Evolutionary conservation across 2,888 invertebrate genomes (phyloP), one percentile per base, ranked within the genome.

Genomic region (Tholera decimalis): DNA sequence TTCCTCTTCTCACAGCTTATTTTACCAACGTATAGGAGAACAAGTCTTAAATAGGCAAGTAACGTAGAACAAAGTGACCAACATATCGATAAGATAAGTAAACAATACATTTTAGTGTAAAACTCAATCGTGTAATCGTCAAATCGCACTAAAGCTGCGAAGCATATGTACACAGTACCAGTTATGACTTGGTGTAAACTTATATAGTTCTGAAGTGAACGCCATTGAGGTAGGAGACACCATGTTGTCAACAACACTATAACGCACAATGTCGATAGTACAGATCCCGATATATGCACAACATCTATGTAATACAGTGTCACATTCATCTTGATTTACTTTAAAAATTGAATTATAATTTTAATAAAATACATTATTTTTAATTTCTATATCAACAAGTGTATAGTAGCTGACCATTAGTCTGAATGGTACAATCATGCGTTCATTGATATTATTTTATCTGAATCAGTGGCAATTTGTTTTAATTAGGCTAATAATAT

Each of bases 31-130:
- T 77, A 67, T 0, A 82, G 2, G 0, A 74, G 63, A 3, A 77
- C 80, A 7, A 80, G 69, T 49, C 71, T 69, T 35, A 79, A 30
- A 44, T 80, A 71, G 3, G 67, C 83, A 0, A 66, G 26, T 18
- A 73, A 3, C 26, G 71, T 54, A 9, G 71, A 61, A n/a, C 74
- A 63, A 15, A 78, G 61, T 8, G 81, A 74, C 79, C 82, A 79
- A 2, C 58, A 71, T 35, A 71, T 54, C 9, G 55, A 41, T 9
- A 18, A 18, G 4, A 35, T 44, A 4, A 80, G 47, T 13, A 77
- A 24, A 46, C 50, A 64, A n/a, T 35, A 39, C 11, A 18, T n/a
- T 18, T 0, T 9, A 18, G 11, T 47, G 13, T 18, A 47, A 47
- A 28, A 11, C 6, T 18, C 28, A 28, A 47, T 9, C 1, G 11